Evolutionary conservation across 2,113 vertebrate species (phyloP).

Genomic region (Pluvianellus socialis): DNA sequence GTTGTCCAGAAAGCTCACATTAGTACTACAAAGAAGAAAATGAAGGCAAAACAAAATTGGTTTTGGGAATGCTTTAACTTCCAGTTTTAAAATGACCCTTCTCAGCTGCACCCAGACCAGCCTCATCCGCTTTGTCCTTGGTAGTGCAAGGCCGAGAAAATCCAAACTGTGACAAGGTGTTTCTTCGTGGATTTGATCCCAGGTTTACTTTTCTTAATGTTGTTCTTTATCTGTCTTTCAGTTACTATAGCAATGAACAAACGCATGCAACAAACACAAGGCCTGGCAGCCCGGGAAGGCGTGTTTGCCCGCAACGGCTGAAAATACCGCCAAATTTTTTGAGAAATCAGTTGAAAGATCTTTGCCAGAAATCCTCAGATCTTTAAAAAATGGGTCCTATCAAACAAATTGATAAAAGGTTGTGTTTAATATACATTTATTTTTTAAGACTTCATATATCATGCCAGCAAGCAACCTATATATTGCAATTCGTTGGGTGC

Average conservation of each 20-base stretch:
- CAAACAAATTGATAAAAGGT: neutral
- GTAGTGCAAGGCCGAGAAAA: neutral
- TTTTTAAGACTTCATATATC: neutral
- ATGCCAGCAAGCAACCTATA: neutral
- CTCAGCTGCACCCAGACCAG: neutral
- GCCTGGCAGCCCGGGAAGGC: neutral
- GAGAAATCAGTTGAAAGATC: neutral
- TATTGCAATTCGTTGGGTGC: neutral
- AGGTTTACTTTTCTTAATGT: neutral
- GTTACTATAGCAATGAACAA: conserved; percentile 58
- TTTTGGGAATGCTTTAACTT: neutral
- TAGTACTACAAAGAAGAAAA: neutral
- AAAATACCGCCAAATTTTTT: neutral
- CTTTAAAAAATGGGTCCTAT: neutral
- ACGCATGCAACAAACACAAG: neutral
- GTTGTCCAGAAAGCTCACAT: neutral
- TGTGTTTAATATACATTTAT: neutral
- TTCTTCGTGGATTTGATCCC: neutral
- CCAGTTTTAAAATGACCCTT: neutral
- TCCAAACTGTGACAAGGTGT: neutral
- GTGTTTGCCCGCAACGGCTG: neutral
- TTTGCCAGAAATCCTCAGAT: neutral
- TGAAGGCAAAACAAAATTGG: neutral
- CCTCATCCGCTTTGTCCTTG: neutral
- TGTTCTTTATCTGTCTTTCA: conserved; percentile 14